These are phyloP conservation scores for Indicator indicator DNA, from an alignment of 2,113 vertebrate genomes.

Conservation along the genomic window DNA sequence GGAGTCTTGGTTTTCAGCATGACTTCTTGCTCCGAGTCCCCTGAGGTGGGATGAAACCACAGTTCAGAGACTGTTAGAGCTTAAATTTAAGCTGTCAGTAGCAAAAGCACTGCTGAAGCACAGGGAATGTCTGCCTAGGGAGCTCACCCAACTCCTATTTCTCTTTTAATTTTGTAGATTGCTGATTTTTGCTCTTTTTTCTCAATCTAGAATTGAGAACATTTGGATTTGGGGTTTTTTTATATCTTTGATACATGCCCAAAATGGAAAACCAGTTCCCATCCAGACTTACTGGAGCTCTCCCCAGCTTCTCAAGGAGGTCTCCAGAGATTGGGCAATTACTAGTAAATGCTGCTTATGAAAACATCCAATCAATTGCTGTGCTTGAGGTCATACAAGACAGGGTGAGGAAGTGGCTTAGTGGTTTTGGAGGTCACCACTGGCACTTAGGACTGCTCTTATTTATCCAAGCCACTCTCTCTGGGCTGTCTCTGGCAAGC, in stretches of 20 bases:
- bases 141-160: background rate
- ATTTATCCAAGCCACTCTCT: background rate
- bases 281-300: background rate
- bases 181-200: background rate
- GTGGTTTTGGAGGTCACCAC: background rate
- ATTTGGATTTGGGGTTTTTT: background rate
- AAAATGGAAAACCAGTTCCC: background rate
- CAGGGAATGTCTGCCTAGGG: constrained; percentile 28
- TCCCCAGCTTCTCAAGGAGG: background rate
- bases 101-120: background rate
- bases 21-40: constrained; percentile 88
- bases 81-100: constrained; percentile 27
- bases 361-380: background rate
- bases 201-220: background rate
- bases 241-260: fast-evolving
- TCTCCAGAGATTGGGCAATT: background rate
- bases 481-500: background rate
- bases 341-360: background rate
- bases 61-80: background rate
- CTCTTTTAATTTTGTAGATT: background rate
- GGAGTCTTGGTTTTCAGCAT: constrained; percentile 92
- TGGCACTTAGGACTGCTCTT: background rate
- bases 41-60: constrained; percentile 68
- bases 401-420: background rate
- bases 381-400: background rate